Evolutionary conservation across 2,113 vertebrate species (phyloP), one percentile per base, ranked within the genome.

Genomic region (Gobio gobio): DNA sequence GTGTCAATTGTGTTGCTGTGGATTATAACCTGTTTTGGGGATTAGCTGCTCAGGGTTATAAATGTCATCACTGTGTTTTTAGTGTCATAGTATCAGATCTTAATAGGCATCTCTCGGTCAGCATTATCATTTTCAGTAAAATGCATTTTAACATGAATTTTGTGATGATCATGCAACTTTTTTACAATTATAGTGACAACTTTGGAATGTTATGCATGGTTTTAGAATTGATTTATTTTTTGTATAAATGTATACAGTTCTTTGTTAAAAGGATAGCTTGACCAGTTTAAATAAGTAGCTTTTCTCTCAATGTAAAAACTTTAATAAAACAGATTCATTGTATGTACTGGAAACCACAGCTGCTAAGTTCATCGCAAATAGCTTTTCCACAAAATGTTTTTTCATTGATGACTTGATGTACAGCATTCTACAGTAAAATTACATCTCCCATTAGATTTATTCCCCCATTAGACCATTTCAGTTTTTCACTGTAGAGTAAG

Each of bases 21-120:
- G 3, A 75, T 33, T 76, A 54, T 73, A 73, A 22, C 70, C 70
- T 13, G 14, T n/a, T 75, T 75, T 51, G 33, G 73, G n/a, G 45
- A 76, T 76, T 76, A 76, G 47, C 73, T 76, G 73, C 29, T 33
- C 73, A 33, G 47, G 33, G 26, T 18, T 76, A 76, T 51, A 75
- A 49, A 75, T 74, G 45, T 74, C 45, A 74, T 74, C 72, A 49
- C 45, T 72, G 3, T 6, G 20, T 26, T 75, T 64, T 75, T 75
- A 51, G 12, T 51, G 45, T 18, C 45, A 49, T 26, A 75, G 24
- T 49, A 49, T 26, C 22, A 49, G 72, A 13, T 73, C 43, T 8
- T 26, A 74, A 72, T 40, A 3, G 68, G 4, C 68, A 72, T 40
- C n/a, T 26, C 36, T 70, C 29, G 20, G 29, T 70, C 66, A 70